These are phyloP conservation scores for Trilocha varians DNA, from an alignment of 2,888 invertebrate species.

Conservation along the genomic window DNA sequence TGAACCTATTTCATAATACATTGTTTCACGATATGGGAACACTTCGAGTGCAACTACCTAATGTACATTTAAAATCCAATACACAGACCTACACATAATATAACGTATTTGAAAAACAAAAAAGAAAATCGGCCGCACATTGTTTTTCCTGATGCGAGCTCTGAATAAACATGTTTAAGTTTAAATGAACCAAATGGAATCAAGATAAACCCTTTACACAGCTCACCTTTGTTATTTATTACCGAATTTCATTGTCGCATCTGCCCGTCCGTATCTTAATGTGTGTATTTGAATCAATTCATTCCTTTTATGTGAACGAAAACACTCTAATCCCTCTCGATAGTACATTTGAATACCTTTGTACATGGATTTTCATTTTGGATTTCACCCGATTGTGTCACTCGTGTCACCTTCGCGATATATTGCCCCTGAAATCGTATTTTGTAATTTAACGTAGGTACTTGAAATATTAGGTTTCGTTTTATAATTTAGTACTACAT, in stretches of 20 bases:
- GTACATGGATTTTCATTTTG: not conserved
- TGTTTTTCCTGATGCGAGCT: constrained; percentile 1
- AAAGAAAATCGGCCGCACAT: too few relatives aligned
- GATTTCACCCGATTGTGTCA: not conserved
- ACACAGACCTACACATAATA: too few relatives aligned
- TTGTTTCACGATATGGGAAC: too few relatives aligned
- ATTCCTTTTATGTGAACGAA: constrained; percentile 13
- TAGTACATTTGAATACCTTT: not conserved
- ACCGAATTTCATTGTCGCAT: constrained; percentile 28
- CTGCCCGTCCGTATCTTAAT: constrained; percentile 13
- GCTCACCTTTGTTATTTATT: constrained; percentile 32
- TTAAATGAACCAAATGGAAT: constrained; percentile 30
- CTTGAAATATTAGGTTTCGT: not conserved
- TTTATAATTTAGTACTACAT: not conserved
- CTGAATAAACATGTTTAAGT: constrained; percentile 6
- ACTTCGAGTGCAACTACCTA: too few relatives aligned
- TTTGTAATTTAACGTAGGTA: not conserved
- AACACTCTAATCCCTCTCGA: constrained; percentile 2
- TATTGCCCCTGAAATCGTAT: not conserved
- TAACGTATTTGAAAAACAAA: too few relatives aligned
- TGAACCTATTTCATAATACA: too few relatives aligned
- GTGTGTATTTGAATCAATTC: constrained; percentile 15
- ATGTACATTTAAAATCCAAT: too few relatives aligned
- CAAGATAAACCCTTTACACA: constrained; percentile 29
- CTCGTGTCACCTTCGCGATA: not conserved